These are phyloP conservation scores for Adineta ricciae DNA, from an alignment of 2,888 invertebrate genomes.

Conservation along the genomic window DNA sequence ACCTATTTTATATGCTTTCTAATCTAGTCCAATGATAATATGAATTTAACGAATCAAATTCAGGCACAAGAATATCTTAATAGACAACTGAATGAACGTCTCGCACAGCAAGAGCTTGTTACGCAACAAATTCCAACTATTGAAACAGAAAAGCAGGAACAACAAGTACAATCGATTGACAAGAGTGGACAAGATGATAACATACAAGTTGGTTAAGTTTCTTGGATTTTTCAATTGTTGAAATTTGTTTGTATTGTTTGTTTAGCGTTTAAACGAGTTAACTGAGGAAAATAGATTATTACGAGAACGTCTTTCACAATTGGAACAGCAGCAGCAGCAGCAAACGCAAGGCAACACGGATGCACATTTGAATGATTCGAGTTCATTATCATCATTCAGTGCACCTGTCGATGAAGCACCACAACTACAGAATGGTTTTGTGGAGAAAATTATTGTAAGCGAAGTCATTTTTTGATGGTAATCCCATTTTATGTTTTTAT, in stretches of 20 bases:
- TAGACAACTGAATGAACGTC: neutral
- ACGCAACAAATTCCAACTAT: neutral
- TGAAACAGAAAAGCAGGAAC: too few relatives aligned
- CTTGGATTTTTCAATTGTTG: too few relatives aligned
- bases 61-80: neutral
- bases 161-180: too few relatives aligned
- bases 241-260: neutral
- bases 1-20: neutral
- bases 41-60: constrained; percentile 19
- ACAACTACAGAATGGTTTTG: neutral
- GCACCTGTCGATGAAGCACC: neutral
- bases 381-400: neutral
- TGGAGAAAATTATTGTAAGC: constrained; percentile 6
- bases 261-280: neutral
- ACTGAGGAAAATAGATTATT: neutral
- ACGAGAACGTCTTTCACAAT: neutral
- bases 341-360: neutral
- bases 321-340: neutral
- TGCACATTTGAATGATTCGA: neutral
- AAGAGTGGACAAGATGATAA: too few relatives aligned
- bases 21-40: neutral
- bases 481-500: constrained; percentile 34
- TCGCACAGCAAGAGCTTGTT: neutral
- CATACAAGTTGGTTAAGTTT: too few relatives aligned
- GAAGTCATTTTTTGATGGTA: neutral